Evolutionary conservation across 2,113 vertebrate species (phyloP), one percentile per base, ranked within the genome.

Genomic region (Etheostoma spectabile): DNA sequence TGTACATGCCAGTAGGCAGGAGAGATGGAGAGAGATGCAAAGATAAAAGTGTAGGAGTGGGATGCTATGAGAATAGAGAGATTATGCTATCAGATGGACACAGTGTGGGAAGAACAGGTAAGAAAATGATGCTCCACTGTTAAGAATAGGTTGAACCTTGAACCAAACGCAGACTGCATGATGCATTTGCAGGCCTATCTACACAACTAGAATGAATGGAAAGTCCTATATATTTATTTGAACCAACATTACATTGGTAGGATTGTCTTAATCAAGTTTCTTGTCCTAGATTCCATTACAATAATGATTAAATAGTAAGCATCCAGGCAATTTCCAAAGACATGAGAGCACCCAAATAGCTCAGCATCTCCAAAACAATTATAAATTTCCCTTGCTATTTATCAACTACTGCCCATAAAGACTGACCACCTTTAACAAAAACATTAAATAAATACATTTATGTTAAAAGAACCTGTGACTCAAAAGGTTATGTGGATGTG

Each of bases 71-170:
- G 84, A 85, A 86, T 74, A 73, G 62, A 89, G 74, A 82, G 81
- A 93, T 89, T 57, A 87, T 67, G 74, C 24, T 86, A 45, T 74
- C 65, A 46, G 74, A 38, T 77, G 87, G 84, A 84, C 70, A 35
- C 27, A 21, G 75, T 78, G 90, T 92, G 85, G 88, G 89, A 89
- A 85, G 83, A 91, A 72, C 87, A 92, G 89, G 89, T 93, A 78
- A 78, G 42, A 68, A 74, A 83, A 79, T 73, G 11, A 76, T 78
- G 76, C 65, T 89, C 72, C n/a, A 30, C 64, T 59, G 51, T 62
- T 83, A 89, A 79, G 90, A 86, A 82, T 83, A 82, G 30, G 72
- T 42, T 71, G 72, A 55, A 86, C 73, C 16, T 56, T 48, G 60
- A 83, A 24, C 45, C 49, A 80, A 69, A 71, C 45, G 19, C 18